Evolutionary conservation across 2,888 invertebrate genomes (phyloP).

Genomic region (Timema cristinae): DNA sequence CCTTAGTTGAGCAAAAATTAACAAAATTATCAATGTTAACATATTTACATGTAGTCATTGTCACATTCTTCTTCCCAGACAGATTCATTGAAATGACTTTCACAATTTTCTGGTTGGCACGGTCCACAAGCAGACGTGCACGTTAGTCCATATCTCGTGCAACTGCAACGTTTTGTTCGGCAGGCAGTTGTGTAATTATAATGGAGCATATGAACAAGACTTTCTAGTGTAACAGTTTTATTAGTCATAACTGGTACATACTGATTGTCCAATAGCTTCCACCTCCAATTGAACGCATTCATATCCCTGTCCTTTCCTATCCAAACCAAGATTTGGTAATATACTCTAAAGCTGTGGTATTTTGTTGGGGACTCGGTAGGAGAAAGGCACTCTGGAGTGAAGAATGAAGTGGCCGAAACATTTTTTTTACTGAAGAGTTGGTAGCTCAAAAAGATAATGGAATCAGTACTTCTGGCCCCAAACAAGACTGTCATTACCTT

Average conservation of each 20-base stretch:
- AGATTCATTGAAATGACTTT: too few relatives aligned
- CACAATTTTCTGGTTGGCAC: neutral
- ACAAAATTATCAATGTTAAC: too few relatives aligned
- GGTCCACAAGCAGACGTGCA: constrained; percentile 5
- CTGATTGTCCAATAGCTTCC: neutral
- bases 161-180: neutral
- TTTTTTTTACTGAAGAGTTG: neutral
- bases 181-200: neutral
- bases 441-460: neutral
- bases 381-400: neutral
- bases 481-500: neutral
- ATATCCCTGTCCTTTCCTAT: neutral
- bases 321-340: too few relatives aligned
- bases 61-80: too few relatives aligned
- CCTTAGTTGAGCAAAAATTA: too few relatives aligned
- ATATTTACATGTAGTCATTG: too few relatives aligned
- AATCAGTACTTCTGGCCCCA: neutral
- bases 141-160: neutral
- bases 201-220: neutral
- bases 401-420: neutral
- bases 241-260: neutral
- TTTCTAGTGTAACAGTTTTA: constrained; percentile 1
- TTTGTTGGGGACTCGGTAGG: constrained; percentile 2
- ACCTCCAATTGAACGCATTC: neutral
- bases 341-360: neutral